Conservation (phyloP, 1,140 invertebrate genomes). For the Drosophila prosaltans region DNA sequence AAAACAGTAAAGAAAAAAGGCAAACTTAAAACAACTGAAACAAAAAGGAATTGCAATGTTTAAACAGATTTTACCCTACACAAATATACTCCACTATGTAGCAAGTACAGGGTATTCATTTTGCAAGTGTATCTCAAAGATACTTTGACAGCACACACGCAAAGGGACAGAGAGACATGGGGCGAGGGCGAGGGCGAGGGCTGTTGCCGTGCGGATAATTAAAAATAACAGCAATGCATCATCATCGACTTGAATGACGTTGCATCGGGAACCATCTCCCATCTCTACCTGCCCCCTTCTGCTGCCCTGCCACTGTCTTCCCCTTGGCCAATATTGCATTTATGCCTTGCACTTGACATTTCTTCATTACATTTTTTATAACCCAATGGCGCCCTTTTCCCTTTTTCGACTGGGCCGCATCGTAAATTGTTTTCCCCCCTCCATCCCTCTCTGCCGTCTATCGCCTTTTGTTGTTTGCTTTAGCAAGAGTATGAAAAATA, state of each 20-base stretch:
- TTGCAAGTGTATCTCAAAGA: constrained; percentile 46
- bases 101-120: too few species aligned
- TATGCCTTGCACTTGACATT: constrained; percentile 69
- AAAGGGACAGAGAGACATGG: not conserved
- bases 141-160: constrained; percentile 30
- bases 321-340: not conserved
- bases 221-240: constrained; percentile 79
- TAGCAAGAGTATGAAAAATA: constrained; percentile 25
- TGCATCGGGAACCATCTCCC: constrained; percentile 37
- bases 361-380: constrained; percentile 70
- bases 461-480: constrained; percentile 52
- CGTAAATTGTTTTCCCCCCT: constrained; percentile 27
- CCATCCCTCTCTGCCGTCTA: not conserved
- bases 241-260: constrained; percentile 70
- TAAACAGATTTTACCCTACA: too few species aligned
- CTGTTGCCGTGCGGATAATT: constrained; percentile 60
- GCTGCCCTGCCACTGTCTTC: too few species aligned
- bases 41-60: too few species aligned
- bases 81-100: too few species aligned
- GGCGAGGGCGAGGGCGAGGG: not conserved
- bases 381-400: constrained; percentile 66
- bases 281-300: not conserved
- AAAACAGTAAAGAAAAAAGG: too few species aligned
- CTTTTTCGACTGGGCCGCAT: constrained; percentile 50
- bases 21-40: too few species aligned